A percentile compares a stretch with the other conserved stretches of the same genome.
phyloP scores from a whole-genome alignment of 2,888 invertebrate species.

The Drosophila neonasuta region DNA sequence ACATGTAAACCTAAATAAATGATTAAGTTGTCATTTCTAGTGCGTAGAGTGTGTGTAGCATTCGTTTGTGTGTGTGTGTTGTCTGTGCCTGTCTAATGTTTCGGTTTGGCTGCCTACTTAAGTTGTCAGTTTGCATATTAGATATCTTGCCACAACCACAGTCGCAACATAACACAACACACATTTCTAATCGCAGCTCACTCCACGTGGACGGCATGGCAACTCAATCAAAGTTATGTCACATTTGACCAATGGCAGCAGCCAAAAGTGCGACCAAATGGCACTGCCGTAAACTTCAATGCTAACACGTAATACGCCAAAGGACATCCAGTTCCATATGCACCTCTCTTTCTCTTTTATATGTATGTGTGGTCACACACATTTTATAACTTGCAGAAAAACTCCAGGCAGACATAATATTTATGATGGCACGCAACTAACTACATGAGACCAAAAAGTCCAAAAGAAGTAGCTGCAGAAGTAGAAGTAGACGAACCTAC shows the following conservation, averaged over 20 bases:
- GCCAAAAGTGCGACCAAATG: conserved; percentile 23
- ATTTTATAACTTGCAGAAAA: conserved; percentile 50
- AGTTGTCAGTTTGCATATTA: conserved; percentile 72
- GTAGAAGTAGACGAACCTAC: conserved; percentile 25
- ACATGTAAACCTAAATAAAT: conserved; percentile 75
- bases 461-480: conserved; percentile 15
- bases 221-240: conserved; percentile 71
- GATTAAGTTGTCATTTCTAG: conserved; percentile 72
- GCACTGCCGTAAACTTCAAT: conserved; percentile 38
- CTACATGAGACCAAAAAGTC: conserved; percentile 29
- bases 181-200: conserved; percentile 6
- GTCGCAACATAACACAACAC: not conserved
- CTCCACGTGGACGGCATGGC: conserved; percentile 4
- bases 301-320: conserved; percentile 33
- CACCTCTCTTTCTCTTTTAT: conserved; percentile 8
- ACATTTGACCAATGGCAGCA: conserved; percentile 39
- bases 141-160: conserved; percentile 28
- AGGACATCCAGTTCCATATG: conserved; percentile 13
- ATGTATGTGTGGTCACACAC: conserved; percentile 41
- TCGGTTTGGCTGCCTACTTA: conserved; percentile 66
- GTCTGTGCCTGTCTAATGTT: conserved; percentile 57
- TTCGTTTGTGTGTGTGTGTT: conserved; percentile 13
- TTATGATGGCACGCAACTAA: conserved; percentile 61
- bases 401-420: conserved; percentile 57
- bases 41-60: conserved; percentile 17